Base-by-base conservation (phyloP, 2,797 vertebrate genomes). In the Jordanella pulchra region DNA sequence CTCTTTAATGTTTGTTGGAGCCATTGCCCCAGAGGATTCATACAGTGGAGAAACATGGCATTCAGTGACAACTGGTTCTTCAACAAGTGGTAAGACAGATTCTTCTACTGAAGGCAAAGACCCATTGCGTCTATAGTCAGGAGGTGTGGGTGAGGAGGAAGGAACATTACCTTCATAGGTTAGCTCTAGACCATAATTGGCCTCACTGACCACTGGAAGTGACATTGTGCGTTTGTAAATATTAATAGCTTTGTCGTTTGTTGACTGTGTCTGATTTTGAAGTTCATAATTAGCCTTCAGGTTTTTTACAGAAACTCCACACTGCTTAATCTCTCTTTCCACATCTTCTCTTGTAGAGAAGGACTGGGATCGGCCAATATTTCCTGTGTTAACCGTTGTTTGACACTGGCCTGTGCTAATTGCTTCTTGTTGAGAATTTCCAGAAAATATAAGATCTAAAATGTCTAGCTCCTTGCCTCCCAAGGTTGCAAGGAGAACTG, bases 281-380 rank as follows among this genome's bases (percentile, higher is more conserved):
- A 93, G 90, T 91, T 99, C 97, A 21, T 97, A 99, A 88, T 96
- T 95, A 69, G 97, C 97, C 70, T 97, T 97, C 58, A 99, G 95
- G 79, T 94, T 97, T 86, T 94, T 95, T 64, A 99, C 97, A 0
- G 97, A 99, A 67, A 99, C 96, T 0, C 97, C 97, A 44, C 93
- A 98, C 81, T 97, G 96, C 78, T 96, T 93, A 79, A 99, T 96
- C 92, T 99, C 98, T 0, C 93, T 95, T 74, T 92, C 95, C 70
- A 97, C 96, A 1, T 97, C 96, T 51, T 97, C 96, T 76, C 95
- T 94, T 67, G 95, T 96, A 77, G 96, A 97, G 86, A 97, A 97
- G 12, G 96, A 96, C 77, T 96, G 96, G 14, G 96, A 97, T n/a
- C 97, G 91, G 15, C 94, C 96, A 9, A 97, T 94, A 67, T 89